Base-by-base conservation (phyloP, 2,888 invertebrate species). In the Zelleria hepariella region DNA sequence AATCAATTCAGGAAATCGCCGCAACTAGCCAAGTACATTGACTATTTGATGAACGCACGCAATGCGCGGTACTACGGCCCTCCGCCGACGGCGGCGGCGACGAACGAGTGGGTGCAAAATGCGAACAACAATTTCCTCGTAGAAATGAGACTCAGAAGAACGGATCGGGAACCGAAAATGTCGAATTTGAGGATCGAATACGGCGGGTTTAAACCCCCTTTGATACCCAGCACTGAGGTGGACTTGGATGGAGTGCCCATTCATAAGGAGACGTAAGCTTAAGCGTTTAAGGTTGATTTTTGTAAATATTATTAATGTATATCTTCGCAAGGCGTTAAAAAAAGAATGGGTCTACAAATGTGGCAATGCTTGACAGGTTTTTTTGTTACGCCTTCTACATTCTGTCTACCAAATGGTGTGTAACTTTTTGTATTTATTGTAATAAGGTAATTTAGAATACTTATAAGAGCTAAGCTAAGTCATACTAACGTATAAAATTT, bases 121-220 rank as follows among this genome's bases (percentile, higher is more conserved):
- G 74, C 74, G 55, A 72, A 68, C 15, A 42, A 42, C 3, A 68
- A 73, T 59, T 68, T 86, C 66, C 72, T 81, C 0, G 81, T 89
- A 0, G 90, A 90, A 21, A 78, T 88, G 26, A 89, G 90, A 58
- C 71, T 88, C 25, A 80, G 90, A 59, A 85, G 90, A 53, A 73
- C 91, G 23, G 93, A 92, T 20, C 89, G 92, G 60, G 92, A 91
- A 63, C 80, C 84, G 0, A 84, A 78, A 62, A 63, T 81, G 0
- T 71, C 71, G 0, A 80, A 78, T 32, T 83, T 95, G 0, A 92
- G 93, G 68, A 91, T 96, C 70, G 96, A 96, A 65, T 96, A 96
- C 67, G 93, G 95, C 67, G 93, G 95, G 0, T 96, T 96, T 66
- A 94, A 93, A 68, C 95, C 96, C 0, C 96, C 95, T 0, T 75